Evolutionary conservation across 2,113 vertebrate species (phyloP).

Genomic region (Triplophysa rosa): DNA sequence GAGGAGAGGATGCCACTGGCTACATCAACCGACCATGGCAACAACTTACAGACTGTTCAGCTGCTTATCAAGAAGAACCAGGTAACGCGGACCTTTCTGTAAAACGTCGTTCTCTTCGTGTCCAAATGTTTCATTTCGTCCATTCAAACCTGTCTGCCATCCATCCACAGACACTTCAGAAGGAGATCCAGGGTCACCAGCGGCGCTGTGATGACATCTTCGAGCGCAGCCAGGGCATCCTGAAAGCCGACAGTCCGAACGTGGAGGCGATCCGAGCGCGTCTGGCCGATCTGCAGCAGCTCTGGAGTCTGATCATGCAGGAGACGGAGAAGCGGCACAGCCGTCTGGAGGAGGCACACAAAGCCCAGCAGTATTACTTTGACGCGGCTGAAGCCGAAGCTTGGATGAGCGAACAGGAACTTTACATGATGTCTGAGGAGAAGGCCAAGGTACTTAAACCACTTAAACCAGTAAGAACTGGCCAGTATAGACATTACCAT

Average conservation of each 20-base stretch:
- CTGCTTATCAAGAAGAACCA: constrained; percentile 98
- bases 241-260: constrained; percentile 78
- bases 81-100: constrained; percentile 65
- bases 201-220: constrained; percentile 91
- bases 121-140: background rate
- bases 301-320: constrained; percentile 85
- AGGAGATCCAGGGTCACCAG: constrained; percentile 95
- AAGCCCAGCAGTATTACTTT: constrained; percentile 95
- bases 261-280: constrained; percentile 81
- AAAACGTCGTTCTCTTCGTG: background rate
- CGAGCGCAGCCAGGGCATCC: constrained; percentile 85
- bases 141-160: background rate
- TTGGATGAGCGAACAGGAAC: constrained; percentile 98
- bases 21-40: constrained; percentile 90
- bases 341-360: constrained; percentile 89
- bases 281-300: constrained; percentile 79
- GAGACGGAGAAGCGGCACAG: constrained; percentile 84
- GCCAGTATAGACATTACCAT: too few species aligned
- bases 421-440: constrained; percentile 99
- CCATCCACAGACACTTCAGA: constrained; percentile 86
- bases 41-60: constrained; percentile 97
- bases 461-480: background rate
- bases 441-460: constrained; percentile 85
- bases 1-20: constrained; percentile 92
- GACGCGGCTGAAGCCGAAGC: constrained; percentile 94